Evolutionary conservation across 1,140 invertebrate species (phyloP).

Genomic region (Apolygus lucorum): DNA sequence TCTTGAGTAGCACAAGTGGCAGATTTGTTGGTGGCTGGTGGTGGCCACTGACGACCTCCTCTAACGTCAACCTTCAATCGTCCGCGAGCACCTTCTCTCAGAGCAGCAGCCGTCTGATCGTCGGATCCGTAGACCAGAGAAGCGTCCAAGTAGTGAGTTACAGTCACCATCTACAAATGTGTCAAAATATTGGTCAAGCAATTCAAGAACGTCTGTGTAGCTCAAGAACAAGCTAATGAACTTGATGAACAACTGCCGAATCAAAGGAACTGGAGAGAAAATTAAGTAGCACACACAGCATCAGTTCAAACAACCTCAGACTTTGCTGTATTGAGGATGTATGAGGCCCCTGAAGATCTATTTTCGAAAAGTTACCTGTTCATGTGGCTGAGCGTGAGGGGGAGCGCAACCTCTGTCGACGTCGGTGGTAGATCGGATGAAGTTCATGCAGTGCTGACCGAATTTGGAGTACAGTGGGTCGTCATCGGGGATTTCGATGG

Average conservation of each 20-base stretch:
- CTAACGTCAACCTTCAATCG: slow-evolving; percentile 46
- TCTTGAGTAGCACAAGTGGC: slow-evolving; percentile 49
- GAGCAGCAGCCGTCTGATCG: slow-evolving; percentile 48
- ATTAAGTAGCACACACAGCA: too few species aligned
- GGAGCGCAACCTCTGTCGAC: slow-evolving; percentile 54
- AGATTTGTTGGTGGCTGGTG: slow-evolving; percentile 54
- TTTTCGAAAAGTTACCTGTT: slow-evolving; percentile 49
- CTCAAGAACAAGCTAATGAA: too few species aligned
- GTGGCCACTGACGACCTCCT: slow-evolving; percentile 56
- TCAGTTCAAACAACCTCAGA: too few species aligned
- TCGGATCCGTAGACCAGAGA: slow-evolving; percentile 76
- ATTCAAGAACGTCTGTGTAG: too few species aligned
- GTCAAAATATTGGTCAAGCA: too few species aligned
- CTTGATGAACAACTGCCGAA: too few species aligned
- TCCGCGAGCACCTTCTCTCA: slow-evolving; percentile 51
- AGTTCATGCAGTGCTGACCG: slow-evolving; percentile 70
- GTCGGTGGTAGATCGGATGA: slow-evolving; percentile 68
- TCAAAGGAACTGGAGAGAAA: too few species aligned
- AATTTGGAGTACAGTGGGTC: slow-evolving; percentile 67
- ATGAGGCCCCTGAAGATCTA: neutral
- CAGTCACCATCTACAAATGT: slow-evolving; percentile 65
- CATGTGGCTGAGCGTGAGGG: slow-evolving; percentile 48
- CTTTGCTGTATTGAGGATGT: too few species aligned
- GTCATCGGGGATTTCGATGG: slow-evolving; percentile 70
- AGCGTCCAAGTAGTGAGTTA: slow-evolving; percentile 75